These are phyloP conservation scores for Phasia obesa DNA, from an alignment of 2,888 invertebrate genomes.

Conservation along the genomic window DNA sequence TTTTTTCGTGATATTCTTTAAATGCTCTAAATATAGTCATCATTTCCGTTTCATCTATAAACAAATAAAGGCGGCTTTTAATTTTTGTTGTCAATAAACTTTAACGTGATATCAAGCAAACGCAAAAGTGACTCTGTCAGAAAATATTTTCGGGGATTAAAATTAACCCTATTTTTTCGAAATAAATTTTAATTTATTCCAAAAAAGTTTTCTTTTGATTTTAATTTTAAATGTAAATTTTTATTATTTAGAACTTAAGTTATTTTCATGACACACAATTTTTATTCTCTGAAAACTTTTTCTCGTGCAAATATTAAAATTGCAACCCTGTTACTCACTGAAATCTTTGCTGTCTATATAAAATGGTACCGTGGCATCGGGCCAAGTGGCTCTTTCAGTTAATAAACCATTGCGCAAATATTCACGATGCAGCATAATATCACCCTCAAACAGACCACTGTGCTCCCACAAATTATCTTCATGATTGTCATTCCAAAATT, in stretches of 20 bases:
- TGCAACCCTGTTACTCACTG: conserved; percentile 79
- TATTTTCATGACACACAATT: too few species aligned
- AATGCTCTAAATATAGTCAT: conserved; percentile 84
- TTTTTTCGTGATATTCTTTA: conserved; percentile 85
- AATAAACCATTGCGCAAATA: conserved; percentile 82
- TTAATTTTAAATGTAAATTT: too few species aligned
- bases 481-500: conserved; percentile 83
- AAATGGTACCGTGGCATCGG: conserved; percentile 84
- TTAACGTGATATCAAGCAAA: too few species aligned
- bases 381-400: conserved; percentile 83
- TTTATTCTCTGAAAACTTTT: too few species aligned
- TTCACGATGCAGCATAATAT: conserved; percentile 84
- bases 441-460: conserved; percentile 85
- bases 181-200: too few species aligned
- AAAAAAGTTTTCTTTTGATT: too few species aligned
- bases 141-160: too few species aligned
- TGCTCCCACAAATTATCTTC: conserved; percentile 84
- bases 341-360: conserved; percentile 84
- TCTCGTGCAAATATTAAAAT: too few species aligned
- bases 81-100: conserved; percentile 58
- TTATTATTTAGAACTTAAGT: too few species aligned
- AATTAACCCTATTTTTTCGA: too few species aligned
- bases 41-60: conserved; percentile 81
- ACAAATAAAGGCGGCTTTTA: conserved; percentile 1
- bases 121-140: too few species aligned